Evolutionary conservation across 2,113 vertebrate species (phyloP), one percentile per base, ranked within the genome.

Genomic region (Mystacornis crossleyi): DNA sequence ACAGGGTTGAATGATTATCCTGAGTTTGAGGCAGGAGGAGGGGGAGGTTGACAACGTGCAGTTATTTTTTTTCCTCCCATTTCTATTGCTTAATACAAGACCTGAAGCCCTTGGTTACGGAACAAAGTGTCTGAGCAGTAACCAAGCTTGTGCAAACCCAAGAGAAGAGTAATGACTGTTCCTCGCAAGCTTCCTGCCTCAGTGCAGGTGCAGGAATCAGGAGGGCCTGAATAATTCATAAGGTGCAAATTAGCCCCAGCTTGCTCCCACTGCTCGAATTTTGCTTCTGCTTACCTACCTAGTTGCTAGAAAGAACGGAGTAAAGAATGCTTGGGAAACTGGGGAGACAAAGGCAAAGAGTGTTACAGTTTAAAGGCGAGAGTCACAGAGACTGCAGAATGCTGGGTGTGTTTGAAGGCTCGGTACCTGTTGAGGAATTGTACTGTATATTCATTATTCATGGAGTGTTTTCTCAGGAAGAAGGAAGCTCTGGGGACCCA

Each of bases 151-250:
- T 86, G 74, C 95, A 97, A 94, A 93, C 95, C 96, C 93, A 72
- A 73, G 83, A 90, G 97, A 96, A 97, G 95, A 96, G 96, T 96
- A 96, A 97, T 97, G 97, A 97, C 92, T 89, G 47, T 92, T 96
- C 85, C 96, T 94, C 13, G 4, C 86, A 91, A 97, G 97, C 97
- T 97, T 98, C 97, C 97, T 97, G 98, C 96, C 95, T 97, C 11
- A 11, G 92, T 98, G 98, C 98, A 98, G 98, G 98, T 98, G 98
- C 98, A 97, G 94, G 93, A 98, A 97, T 97, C 97, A 93, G 97
- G 94, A 96, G 95, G 9, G 45, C 92, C 91, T 98, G 97, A 98
- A 98, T 98, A 98, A 98, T 98, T 96, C 96, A 98, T 98, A 92
- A 86, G 62, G 97, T 98, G 97, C 97, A 98, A 97, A 98, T 98